Percentiles rank a stretch among this genome's conserved stretches.
These are phyloP conservation scores for Nomada fucata DNA, from an alignment of 2,888 invertebrate genomes.

Conservation along the genomic window DNA sequence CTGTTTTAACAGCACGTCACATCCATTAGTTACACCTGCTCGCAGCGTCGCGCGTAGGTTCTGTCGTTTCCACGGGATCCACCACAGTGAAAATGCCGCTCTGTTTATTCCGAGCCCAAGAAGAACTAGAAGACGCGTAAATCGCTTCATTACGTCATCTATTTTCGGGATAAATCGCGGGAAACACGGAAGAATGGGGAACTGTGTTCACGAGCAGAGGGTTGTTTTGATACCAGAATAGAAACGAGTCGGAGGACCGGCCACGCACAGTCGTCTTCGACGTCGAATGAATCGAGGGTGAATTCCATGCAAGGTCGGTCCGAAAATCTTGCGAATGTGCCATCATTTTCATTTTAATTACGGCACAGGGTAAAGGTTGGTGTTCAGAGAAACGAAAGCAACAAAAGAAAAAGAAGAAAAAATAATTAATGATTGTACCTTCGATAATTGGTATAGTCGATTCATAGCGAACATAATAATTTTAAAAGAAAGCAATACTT, in stretches of 20 bases:
- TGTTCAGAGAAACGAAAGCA: no score
- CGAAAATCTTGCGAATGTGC: neutral
- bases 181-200: conserved; percentile 58
- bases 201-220: conserved; percentile 41
- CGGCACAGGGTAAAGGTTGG: neutral
- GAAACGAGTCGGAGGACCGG: conserved; percentile 7
- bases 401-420: no score
- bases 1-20: conserved; percentile 70
- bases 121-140: neutral
- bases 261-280: neutral
- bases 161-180: conserved; percentile 67
- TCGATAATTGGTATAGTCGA: no score
- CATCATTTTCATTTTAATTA: neutral
- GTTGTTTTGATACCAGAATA: conserved; percentile 73
- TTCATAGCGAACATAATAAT: no score
- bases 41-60: conserved; percentile 57
- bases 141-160: conserved; percentile 61
- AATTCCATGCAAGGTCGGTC: conserved; percentile 37
- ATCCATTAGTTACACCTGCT: conserved; percentile 72
- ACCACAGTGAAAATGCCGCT: conserved; percentile 49
- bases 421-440: no score
- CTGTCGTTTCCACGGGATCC: conserved; percentile 64
- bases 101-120: neutral
- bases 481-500: no score
- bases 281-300: conserved; percentile 37